phyloP scores from a whole-genome alignment of 1,140 invertebrate genomes.

The Cydia strobilella region DNA sequence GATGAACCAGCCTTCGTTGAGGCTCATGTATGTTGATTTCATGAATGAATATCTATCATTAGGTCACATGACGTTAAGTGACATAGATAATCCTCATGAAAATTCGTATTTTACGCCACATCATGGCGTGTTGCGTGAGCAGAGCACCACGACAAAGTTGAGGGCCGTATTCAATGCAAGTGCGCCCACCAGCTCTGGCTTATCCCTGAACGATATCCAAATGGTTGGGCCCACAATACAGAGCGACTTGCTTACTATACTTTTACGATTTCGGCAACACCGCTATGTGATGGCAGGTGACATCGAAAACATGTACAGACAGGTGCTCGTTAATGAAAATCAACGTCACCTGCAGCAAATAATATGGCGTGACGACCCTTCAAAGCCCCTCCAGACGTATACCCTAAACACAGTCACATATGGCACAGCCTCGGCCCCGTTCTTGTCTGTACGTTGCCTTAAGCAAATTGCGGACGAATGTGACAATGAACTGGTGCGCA shows the following conservation, averaged over 20 bases:
- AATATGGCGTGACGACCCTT: conserved; percentile 46
- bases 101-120: neutral
- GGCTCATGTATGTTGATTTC: too few species aligned
- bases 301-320: conserved; percentile 64
- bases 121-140: neutral
- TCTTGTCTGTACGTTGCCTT: neutral
- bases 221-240: conserved; percentile 55
- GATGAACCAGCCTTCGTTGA: too few species aligned
- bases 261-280: neutral
- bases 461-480: conserved; percentile 21
- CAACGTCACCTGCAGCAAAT: conserved; percentile 54
- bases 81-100: neutral
- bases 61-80: neutral
- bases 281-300: conserved; percentile 42
- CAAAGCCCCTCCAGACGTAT: conserved; percentile 25
- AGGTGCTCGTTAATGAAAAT: conserved; percentile 50
- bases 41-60: neutral
- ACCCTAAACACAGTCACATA: conserved; percentile 32
- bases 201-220: conserved; percentile 51
- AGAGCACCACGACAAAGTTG: neutral
- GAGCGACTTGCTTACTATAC: conserved; percentile 55
- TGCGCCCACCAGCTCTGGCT: neutral
- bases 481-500: neutral
- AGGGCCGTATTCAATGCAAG: neutral
- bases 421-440: conserved; percentile 34